Conservation (phyloP, 1,140 invertebrate species). For the Caerostris darwini region DNA sequence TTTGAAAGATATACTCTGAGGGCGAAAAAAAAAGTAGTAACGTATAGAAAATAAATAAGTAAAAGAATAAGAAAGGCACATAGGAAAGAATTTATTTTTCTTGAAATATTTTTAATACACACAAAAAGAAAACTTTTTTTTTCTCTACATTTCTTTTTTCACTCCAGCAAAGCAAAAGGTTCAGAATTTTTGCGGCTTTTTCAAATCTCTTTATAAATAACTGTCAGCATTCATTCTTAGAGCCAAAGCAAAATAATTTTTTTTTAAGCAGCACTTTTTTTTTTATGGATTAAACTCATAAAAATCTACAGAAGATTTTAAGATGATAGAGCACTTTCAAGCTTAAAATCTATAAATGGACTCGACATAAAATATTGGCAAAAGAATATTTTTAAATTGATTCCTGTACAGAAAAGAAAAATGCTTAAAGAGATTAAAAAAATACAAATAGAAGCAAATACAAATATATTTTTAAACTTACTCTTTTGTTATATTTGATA, state of each 20-base stretch:
- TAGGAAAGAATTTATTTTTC: not conserved
- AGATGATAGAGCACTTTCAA: not conserved
- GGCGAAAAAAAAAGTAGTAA: not conserved
- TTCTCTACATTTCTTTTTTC: not conserved
- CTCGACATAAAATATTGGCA: not conserved
- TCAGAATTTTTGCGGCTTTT: not conserved
- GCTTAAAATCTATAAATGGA: not conserved
- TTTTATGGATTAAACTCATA: not conserved
- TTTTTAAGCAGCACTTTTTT: not conserved
- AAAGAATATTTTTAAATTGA: not conserved
- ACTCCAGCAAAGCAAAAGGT: not conserved
- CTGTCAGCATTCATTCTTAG: not conserved
- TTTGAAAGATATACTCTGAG: not conserved
- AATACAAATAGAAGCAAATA: too few relatives aligned
- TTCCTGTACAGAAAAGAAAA: not conserved
- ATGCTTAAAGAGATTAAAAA: too few relatives aligned
- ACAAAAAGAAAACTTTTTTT: constrained; percentile 1
- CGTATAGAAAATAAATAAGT: not conserved
- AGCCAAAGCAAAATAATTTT: constrained; percentile 17
- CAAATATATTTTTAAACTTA: too few relatives aligned
- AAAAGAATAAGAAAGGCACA: not conserved
- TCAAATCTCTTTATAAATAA: constrained; percentile 24
- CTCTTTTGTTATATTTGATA: too few relatives aligned
- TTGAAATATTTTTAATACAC: constrained; percentile 25
- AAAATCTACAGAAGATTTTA: not conserved